Base-by-base conservation (phyloP, 2,113 vertebrate genomes). In the Pterocles orientalis region DNA sequence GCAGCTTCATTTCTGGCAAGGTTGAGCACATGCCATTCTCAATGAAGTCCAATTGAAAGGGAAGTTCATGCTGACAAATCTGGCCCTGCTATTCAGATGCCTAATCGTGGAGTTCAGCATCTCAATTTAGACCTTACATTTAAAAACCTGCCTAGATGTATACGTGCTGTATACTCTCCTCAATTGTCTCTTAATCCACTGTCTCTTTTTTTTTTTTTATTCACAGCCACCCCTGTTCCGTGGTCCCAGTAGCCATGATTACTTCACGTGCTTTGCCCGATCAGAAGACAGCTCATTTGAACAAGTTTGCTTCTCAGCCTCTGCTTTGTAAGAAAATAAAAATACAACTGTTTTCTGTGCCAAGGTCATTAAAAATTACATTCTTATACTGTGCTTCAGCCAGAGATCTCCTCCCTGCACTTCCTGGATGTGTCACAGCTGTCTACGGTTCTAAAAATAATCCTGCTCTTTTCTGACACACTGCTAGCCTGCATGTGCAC, bases 341-440 rank as follows among this genome's bases (percentile, higher is more conserved):
- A 73, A 12, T 6, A 19, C 34, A 71, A 70, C 75, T 9, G 2
- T 26, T 56, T 92, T 86, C 47, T 78, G 72, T 78, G 76, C 80
- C 71, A 92, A 66, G 24, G 43, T 57, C 12, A 57, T 89, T 68
- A 89, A 87, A 89, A 94, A 91, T 64, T 48, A 71, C 33, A 71
- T 91, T 94, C 48, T 94, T 78, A 41, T 1, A 17, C 19, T 79
- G 24, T 68, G 69, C 69, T 95, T 89, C 86, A 60, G 60, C 23
- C 69, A 82, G 77, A 91, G 25, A 79, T 68, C 91, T 76, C 83
- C 95, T 95, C 86, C 91, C 89, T 84, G 69, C n/a, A 48, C 56
- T 97, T 95, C 89, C 87, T 92, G 93, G 81, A 95, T 76, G 84
- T 82, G 65, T 72, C 73, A 92, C 34, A 79, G 72, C 61, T 21